A percentile compares a stretch with the other conserved stretches of the same genome.
phyloP scores from a whole-genome alignment of 2,888 invertebrate genomes.

The Pantelozetes paolii region DNA sequence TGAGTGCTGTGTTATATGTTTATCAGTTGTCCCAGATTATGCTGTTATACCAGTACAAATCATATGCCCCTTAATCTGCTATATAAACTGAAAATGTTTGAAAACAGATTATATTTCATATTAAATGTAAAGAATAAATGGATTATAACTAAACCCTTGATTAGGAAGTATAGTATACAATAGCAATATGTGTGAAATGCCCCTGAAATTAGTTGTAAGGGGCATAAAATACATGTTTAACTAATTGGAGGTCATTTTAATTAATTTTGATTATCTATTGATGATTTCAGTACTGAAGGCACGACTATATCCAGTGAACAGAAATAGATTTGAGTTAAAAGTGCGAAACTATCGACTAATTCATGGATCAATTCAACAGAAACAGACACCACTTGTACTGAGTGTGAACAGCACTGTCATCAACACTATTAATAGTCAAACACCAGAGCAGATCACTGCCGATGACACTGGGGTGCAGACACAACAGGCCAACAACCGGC shows the following conservation, averaged over 20 bases:
- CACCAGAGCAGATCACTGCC: background rate
- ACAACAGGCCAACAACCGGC: background rate
- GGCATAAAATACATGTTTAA: too few relatives aligned
- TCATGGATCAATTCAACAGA: background rate
- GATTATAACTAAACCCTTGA: too few relatives aligned
- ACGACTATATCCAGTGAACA: background rate
- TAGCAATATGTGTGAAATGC: too few relatives aligned
- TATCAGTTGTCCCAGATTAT: background rate
- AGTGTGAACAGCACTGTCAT: constrained; percentile 11
- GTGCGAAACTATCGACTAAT: constrained; percentile 26
- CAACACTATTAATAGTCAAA: background rate
- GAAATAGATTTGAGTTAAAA: background rate
- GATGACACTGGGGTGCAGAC: background rate
- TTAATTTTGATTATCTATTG: background rate
- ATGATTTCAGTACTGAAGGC: background rate
- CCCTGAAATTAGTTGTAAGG: too few relatives aligned
- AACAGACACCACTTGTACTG: constrained; percentile 1
- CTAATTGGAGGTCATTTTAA: background rate
- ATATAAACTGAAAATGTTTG: too few relatives aligned
- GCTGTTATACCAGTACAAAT: too few relatives aligned
- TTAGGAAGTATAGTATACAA: too few relatives aligned
- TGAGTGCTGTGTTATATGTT: background rate
- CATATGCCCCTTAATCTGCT: background rate
- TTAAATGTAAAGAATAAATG: too few relatives aligned
- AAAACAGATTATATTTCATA: too few relatives aligned